phyloP scores from a whole-genome alignment of 2,797 vertebrate species.

The Rachycentron canadum region DNA sequence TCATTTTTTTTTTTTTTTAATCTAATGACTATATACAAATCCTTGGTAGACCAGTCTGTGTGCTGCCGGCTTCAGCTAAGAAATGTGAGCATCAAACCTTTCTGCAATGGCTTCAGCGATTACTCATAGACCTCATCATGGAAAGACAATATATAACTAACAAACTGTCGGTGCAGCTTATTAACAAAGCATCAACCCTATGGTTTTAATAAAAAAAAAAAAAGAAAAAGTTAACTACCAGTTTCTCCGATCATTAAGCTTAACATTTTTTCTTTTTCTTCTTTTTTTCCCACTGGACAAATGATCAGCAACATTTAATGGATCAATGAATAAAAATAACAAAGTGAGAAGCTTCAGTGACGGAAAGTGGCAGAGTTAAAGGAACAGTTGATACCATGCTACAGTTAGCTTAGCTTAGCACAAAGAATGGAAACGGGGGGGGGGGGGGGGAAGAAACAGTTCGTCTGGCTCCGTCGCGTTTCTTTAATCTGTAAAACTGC shows the following conservation, averaged over 20 bases:
- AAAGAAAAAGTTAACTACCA: conserved; percentile 35
- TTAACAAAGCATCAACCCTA: conserved; percentile 33
- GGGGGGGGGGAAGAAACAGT: no score
- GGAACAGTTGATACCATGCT: neutral
- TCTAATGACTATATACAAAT: conserved; percentile 79
- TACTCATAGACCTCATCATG: conserved; percentile 18
- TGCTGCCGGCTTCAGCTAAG: conserved; percentile 17
- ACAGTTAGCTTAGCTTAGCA: conserved; percentile 22
- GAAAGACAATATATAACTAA: conserved; percentile 8
- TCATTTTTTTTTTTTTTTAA: conserved; percentile 41
- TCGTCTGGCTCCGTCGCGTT: neutral
- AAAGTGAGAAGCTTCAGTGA: neutral
- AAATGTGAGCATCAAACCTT: conserved; percentile 34
- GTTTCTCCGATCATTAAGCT: conserved; percentile 55
- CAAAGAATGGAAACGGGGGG: neutral
- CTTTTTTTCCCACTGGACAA: neutral
- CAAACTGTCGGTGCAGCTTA: conserved; percentile 61
- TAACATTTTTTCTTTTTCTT: neutral
- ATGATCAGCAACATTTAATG: conserved; percentile 4
- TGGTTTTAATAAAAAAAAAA: neutral
- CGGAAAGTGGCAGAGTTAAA: neutral
- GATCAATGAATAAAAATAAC: neutral
- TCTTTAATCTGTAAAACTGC: no score
- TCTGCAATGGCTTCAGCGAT: neutral
- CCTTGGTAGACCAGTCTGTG: conserved; percentile 64